phyloP scores from a whole-genome alignment of 2,113 vertebrate genomes.

The Tichodroma muraria region DNA sequence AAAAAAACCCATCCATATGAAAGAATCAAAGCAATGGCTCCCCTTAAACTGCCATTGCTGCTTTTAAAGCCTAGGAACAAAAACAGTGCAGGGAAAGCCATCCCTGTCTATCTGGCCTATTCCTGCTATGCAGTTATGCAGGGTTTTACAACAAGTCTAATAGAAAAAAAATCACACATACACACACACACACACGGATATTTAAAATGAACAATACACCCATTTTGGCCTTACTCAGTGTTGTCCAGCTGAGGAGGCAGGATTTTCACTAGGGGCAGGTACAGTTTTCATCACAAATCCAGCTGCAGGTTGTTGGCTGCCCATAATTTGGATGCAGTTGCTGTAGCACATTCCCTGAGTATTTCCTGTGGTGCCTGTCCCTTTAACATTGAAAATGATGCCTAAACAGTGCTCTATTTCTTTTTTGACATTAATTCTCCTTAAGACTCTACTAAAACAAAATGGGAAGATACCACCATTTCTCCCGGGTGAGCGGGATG shows the following conservation, averaged over 20 bases:
- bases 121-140: background rate
- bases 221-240: background rate
- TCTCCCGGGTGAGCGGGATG: background rate
- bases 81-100: background rate
- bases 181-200: background rate
- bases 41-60: background rate
- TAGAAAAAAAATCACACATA: background rate
- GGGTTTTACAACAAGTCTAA: background rate
- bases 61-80: background rate
- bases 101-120: background rate
- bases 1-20: background rate
- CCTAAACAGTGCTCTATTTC: background rate
- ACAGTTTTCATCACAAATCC: background rate
- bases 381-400: constrained; percentile 25
- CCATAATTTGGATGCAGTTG: background rate
- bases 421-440: constrained; percentile 26
- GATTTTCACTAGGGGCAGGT: background rate
- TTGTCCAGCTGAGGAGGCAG: background rate
- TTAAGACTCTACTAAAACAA: constrained; percentile 7
- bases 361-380: background rate
- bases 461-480: constrained; percentile 12
- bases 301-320: background rate
- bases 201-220: background rate
- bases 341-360: background rate
- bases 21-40: background rate